Conservation (phyloP, 2,113 vertebrate species). For the Lepidothrix coronata region DNA sequence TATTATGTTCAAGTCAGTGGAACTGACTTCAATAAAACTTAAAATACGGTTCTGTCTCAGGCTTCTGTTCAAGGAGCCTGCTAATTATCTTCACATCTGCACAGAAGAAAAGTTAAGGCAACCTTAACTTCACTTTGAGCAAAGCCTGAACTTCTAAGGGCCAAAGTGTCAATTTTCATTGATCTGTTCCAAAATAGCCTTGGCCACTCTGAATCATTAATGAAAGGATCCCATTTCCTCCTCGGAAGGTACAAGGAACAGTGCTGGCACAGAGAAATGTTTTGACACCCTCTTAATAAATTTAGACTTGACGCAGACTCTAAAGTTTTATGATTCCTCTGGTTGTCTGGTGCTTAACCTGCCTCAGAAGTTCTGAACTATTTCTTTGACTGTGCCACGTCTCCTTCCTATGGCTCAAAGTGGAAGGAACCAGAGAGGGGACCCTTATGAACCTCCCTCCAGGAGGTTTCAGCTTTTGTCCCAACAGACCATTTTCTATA, state of each 20-base stretch:
- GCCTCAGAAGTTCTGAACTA: background rate
- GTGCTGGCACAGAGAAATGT: background rate
- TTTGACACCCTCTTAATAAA: background rate
- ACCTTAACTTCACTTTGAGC: slow-evolving; percentile 3
- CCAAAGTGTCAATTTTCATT: slow-evolving; percentile 19
- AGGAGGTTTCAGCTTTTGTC: background rate
- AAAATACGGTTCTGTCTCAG: background rate
- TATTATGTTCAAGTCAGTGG: background rate
- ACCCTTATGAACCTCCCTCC: background rate
- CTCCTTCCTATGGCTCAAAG: background rate
- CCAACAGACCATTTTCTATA: background rate
- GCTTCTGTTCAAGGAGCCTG: background rate
- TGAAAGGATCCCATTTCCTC: background rate
- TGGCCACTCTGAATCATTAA: slow-evolving; percentile 31
- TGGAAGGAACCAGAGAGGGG: background rate
- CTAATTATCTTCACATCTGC: background rate
- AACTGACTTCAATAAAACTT: background rate
- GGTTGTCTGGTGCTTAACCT: background rate
- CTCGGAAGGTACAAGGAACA: background rate
- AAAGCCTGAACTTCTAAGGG: background rate
- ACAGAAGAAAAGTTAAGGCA: background rate
- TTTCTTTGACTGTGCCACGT: background rate
- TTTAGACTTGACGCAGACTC: background rate
- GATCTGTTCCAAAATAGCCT: slow-evolving; percentile 28
- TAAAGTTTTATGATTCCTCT: background rate